These are phyloP conservation scores for Chiroxiphia lanceolata DNA, from an alignment of 2,797 vertebrate species.

Conservation along the genomic window DNA sequence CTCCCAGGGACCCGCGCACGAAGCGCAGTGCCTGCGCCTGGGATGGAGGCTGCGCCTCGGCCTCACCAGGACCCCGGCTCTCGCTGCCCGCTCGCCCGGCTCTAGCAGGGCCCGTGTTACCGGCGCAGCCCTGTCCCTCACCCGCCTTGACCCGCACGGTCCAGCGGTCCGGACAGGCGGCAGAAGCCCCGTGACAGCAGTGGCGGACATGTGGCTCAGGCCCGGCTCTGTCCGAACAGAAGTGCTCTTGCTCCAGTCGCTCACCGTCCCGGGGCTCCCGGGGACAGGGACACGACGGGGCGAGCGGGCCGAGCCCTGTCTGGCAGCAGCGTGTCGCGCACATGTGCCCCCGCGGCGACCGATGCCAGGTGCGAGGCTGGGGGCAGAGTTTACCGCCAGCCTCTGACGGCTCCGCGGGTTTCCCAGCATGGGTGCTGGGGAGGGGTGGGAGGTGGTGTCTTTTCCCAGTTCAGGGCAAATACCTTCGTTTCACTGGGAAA, in stretches of 20 bases:
- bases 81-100: neutral
- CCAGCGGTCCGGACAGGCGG: neutral
- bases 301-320: neutral
- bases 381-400: conserved; percentile 1
- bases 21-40: neutral
- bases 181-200: neutral
- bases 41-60: neutral
- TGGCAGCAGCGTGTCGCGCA: conserved; percentile 18
- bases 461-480: conserved; percentile 32
- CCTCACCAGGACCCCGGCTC: too few species aligned
- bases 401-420: conserved; percentile 30
- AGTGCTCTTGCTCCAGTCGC: neutral
- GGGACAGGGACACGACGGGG: neutral
- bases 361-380: conserved; percentile 46
- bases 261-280: neutral
- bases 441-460: neutral
- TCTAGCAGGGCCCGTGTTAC: neutral
- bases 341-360: conserved; percentile 24
- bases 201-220: accelerated
- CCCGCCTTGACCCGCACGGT: neutral
- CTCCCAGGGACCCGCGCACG: neutral
- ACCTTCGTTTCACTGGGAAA: conserved; percentile 51
- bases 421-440: neutral
- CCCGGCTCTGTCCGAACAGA: neutral
- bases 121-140: neutral